Evolutionary conservation across 1,140 invertebrate genomes (phyloP).

Genomic region (Drosophila biarmipes): DNA sequence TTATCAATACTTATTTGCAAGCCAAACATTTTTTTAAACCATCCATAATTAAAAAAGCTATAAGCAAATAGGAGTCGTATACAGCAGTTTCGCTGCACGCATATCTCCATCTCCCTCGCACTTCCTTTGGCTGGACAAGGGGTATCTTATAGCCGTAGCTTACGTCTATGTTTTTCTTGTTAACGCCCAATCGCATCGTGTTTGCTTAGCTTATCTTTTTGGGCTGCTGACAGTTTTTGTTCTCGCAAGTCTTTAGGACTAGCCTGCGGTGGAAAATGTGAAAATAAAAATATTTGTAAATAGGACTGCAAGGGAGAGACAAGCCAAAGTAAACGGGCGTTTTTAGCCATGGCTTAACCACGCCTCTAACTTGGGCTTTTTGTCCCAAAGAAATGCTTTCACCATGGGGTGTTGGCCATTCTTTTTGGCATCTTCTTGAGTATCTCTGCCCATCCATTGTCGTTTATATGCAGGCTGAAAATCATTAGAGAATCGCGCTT

Average conservation of each 20-base stretch:
- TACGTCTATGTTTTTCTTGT: conserved; percentile 37
- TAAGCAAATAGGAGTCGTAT: too few relatives aligned
- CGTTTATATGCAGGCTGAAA: conserved; percentile 37
- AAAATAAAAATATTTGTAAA: conserved; percentile 51
- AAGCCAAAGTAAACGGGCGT: conserved; percentile 43
- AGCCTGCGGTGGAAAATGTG: conserved; percentile 28
- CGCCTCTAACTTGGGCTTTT: conserved; percentile 45
- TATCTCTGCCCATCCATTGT: conserved; percentile 4
- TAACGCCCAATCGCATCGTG: conserved; percentile 60
- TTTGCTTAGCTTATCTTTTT: conserved; percentile 62
- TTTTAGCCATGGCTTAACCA: conserved; percentile 25
- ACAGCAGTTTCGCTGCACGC: too few relatives aligned
- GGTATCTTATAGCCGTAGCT: too few relatives aligned
- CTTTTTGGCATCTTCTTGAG: not conserved
- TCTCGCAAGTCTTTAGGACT: conserved; percentile 3
- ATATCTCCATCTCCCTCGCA: too few relatives aligned
- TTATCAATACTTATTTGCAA: too few relatives aligned
- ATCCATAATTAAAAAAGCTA: too few relatives aligned
- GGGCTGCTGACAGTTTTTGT: conserved; percentile 50
- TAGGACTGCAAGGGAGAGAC: conserved; percentile 14
- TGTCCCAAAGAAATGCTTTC: conserved; percentile 26
- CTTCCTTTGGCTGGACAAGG: too few relatives aligned
- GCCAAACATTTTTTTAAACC: too few relatives aligned
- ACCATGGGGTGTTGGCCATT: conserved; percentile 8
- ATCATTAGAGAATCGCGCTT: conserved; percentile 44